Base-by-base conservation (phyloP, 2,113 vertebrate genomes). In the Upupa epops region DNA sequence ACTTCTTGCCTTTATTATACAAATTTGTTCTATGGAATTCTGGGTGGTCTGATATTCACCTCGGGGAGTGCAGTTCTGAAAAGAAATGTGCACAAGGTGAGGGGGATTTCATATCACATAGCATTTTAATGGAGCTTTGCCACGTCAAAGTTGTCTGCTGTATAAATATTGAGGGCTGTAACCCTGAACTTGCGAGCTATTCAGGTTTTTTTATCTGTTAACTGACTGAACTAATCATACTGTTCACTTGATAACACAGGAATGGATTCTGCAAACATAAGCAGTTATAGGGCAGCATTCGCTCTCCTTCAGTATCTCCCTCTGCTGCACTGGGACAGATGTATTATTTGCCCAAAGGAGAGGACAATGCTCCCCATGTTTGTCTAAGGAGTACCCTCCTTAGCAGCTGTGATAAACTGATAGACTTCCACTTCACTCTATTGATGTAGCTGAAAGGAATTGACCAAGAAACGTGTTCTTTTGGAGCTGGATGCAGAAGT, bases 191-290 rank as follows among this genome's bases (percentile, higher is more conserved):
- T 40, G 68, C 56, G 91, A 49, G 54, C 37, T 20, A 71, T 42
- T 72, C 58, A 13, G 18, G 40, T 48, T 18, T 49, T 93, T 84
- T 86, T 86, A 58, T 65, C 85, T 80, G 52, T 86, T 70, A 60
- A 14, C 68, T 90, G 86, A 24, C 48, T 48, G 89, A 51, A 4
- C n/a, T 24, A 20, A 82, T 48, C 6, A 0, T 17, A 6, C 51
- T 20, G 42, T 59, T 65, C 83, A 6, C 54, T 42, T 22, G 89
- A 64, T 80, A 55, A 59, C 15, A 10, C 28, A 78, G 75, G 74
- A 78, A 56, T 78, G 86, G 75, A 20, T 45, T 83, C 83, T 72
- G 63, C 83, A 90, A 59, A 89, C 71, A 61, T 14, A 25, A 11
- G 17, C 1, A 13, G 45, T 12, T n/a, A n/a, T 5, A 26, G 54